These are phyloP conservation scores for Eucriotettix oculatus DNA, from an alignment of 2,888 invertebrate species.

Conservation along the genomic window DNA sequence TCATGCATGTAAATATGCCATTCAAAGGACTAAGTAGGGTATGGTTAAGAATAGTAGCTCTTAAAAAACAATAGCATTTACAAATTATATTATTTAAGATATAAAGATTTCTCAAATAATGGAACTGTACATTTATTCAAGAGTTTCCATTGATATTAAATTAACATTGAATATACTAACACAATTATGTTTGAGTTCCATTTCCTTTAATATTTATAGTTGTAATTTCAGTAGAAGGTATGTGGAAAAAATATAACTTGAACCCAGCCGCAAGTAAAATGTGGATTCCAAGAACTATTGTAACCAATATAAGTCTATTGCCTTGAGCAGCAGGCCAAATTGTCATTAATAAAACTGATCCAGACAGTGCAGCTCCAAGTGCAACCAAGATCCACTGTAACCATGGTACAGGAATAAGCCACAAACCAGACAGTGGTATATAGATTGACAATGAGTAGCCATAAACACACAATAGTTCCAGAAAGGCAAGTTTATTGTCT, in stretches of 20 bases:
- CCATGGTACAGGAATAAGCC: slow-evolving; percentile 55
- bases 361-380: slow-evolving; percentile 67
- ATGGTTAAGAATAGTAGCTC: too few relatives aligned
- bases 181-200: too few relatives aligned
- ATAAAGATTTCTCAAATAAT: too few relatives aligned
- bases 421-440: slow-evolving; percentile 81
- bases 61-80: too few relatives aligned
- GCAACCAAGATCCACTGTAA: slow-evolving; percentile 80
- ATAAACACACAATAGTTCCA: slow-evolving; percentile 84
- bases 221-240: too few relatives aligned
- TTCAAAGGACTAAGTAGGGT: too few relatives aligned
- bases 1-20: too few relatives aligned
- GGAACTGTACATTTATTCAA: too few relatives aligned
- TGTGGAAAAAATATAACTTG: slow-evolving; percentile 60
- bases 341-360: slow-evolving; percentile 67
- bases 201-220: too few relatives aligned
- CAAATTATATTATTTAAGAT: too few relatives aligned
- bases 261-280: slow-evolving; percentile 72
- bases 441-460: slow-evolving; percentile 91
- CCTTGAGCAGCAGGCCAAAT: slow-evolving; percentile 53
- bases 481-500: slow-evolving; percentile 42
- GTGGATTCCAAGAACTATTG: slow-evolving; percentile 58
- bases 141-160: too few relatives aligned
- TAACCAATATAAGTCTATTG: slow-evolving; percentile 38
- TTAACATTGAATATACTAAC: too few relatives aligned